phyloP scores from a whole-genome alignment of 2,888 invertebrate species.

The Heliconius charithonia region DNA sequence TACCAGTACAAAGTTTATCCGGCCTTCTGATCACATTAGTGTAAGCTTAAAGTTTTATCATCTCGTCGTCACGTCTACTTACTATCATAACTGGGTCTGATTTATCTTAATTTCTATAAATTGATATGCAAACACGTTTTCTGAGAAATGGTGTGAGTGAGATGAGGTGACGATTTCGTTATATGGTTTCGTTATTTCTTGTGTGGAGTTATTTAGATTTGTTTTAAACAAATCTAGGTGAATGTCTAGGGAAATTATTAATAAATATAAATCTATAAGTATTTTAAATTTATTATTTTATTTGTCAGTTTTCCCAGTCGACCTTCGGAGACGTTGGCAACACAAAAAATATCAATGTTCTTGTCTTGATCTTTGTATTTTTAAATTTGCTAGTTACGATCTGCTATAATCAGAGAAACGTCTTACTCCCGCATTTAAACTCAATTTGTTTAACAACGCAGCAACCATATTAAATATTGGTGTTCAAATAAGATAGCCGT shows the following conservation, averaged over 20 bases:
- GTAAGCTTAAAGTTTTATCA: conserved; percentile 24
- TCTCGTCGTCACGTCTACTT: conserved; percentile 32
- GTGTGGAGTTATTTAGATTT: background rate
- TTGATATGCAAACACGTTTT: conserved; percentile 18
- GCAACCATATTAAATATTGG: conserved; percentile 46
- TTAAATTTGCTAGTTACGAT: background rate
- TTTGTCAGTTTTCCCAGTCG: background rate
- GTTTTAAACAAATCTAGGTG: background rate
- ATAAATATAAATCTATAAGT: too few relatives aligned
- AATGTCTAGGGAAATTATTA: background rate
- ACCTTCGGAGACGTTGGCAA: too few relatives aligned
- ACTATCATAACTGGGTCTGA: conserved; percentile 16
- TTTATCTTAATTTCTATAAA: conserved; percentile 35
- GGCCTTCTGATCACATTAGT: conserved; percentile 18
- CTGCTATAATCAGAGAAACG: conserved; percentile 48
- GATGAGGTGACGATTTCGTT: conserved; percentile 14
- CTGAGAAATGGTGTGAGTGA: background rate
- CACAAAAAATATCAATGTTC: too few relatives aligned
- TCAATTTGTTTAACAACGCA: conserved; percentile 57
- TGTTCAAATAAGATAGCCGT: conserved; percentile 57
- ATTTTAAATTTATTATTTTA: background rate
- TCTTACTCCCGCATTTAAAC: conserved; percentile 57
- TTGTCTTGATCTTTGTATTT: too few relatives aligned
- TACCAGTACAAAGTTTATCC: conserved; percentile 9
- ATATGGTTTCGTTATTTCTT: background rate